Evolutionary conservation across 2,113 vertebrate species (phyloP).

Genomic region (Pangasianodon hypophthalmus): DNA sequence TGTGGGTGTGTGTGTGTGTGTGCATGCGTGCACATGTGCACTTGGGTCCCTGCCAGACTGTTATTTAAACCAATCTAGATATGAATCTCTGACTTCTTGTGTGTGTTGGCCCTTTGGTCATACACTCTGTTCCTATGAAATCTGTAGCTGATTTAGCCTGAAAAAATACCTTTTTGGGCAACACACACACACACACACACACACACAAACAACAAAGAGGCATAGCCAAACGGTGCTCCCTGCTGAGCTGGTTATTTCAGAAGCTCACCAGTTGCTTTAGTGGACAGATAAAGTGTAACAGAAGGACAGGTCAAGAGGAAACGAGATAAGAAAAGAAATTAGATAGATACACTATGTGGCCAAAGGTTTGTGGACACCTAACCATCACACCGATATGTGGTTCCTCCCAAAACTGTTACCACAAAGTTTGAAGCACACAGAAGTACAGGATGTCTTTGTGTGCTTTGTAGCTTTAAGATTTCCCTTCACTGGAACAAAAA

Average conservation of each 20-base stretch:
- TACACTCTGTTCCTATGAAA: slow-evolving; percentile 45
- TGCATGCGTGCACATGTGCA: not conserved
- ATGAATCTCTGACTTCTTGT: slow-evolving; percentile 14
- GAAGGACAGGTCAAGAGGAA: not conserved
- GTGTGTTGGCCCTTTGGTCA: slow-evolving; percentile 27
- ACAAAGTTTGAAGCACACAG: not conserved
- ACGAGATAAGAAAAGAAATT: not conserved
- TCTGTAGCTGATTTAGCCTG: slow-evolving; percentile 41
- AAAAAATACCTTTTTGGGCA: not conserved
- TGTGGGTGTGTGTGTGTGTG: slow-evolving; percentile 11
- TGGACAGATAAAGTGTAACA: not conserved
- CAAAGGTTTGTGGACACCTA: not conserved
- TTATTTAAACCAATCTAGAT: slow-evolving; percentile 24
- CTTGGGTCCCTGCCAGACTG: slow-evolving; percentile 25
- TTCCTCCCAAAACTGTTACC: not conserved
- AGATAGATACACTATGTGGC: not conserved
- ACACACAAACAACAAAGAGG: slow-evolving; percentile 2
- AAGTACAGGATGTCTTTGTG: not conserved
- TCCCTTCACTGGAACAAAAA: not conserved
- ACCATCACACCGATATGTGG: not conserved
- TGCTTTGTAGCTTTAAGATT: not conserved
- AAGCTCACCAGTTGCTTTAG: slow-evolving; percentile 24
- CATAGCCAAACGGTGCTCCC: slow-evolving; percentile 28
- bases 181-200: not conserved
- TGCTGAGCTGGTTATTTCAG: slow-evolving; percentile 28